Evolutionary conservation across 1,140 invertebrate genomes (phyloP).

Genomic region (Caenorhabditis remanei): DNA sequence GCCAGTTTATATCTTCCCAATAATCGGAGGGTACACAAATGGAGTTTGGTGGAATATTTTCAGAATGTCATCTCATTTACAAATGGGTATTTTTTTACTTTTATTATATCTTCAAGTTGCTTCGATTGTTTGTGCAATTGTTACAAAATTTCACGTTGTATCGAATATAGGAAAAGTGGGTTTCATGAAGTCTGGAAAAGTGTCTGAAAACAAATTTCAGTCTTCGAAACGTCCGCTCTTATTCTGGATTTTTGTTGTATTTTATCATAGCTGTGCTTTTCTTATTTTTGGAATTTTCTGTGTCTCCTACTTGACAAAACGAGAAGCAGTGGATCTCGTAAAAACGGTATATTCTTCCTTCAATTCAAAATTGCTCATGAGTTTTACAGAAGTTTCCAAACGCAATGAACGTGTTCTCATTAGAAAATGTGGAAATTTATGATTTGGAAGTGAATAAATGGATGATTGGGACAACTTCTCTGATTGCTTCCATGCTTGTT

Average conservation of each 20-base stretch:
- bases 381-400: conserved; percentile 28
- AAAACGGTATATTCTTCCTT: neutral
- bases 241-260: conserved; percentile 13
- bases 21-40: conserved; percentile 37
- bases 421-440: conserved; percentile 17
- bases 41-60: conserved; percentile 13
- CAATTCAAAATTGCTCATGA: neutral
- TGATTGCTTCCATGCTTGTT: neutral
- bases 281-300: neutral
- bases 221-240: neutral
- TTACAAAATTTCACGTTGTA: conserved; percentile 22
- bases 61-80: conserved; percentile 3
- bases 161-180: conserved; percentile 13
- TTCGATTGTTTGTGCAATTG: conserved; percentile 11
- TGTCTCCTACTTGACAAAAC: neutral
- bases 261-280: conserved; percentile 27
- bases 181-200: no score
- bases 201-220: neutral
- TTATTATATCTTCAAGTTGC: conserved; percentile 6
- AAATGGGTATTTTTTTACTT: conserved; percentile 4
- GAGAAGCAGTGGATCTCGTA: neutral
- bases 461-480: neutral
- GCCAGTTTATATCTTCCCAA: conserved; percentile 14
- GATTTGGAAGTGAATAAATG: conserved; percentile 27
- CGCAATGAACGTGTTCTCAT: neutral